A percentile compares a stretch with the other conserved stretches of the same genome.
Evolutionary conservation across 2,797 vertebrate species (phyloP).

Genomic region (Otus scops): DNA sequence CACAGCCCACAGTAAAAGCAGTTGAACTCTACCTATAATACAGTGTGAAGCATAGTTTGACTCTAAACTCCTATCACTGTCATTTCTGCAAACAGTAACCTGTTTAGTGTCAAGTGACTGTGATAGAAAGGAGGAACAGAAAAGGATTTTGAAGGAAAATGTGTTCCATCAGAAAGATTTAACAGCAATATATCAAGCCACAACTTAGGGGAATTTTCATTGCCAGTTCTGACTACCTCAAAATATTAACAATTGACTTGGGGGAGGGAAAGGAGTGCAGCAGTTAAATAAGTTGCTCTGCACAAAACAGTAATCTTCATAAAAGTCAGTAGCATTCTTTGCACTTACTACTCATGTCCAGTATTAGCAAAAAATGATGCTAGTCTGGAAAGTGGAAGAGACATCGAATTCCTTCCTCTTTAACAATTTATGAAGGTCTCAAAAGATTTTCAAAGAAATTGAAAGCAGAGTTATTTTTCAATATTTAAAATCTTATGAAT

Average conservation of each 20-base stretch:
- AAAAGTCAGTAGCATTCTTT: background rate
- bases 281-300: background rate
- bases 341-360: background rate
- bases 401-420: background rate
- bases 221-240: background rate
- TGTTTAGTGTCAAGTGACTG: background rate
- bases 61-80: background rate
- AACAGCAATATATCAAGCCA: background rate
- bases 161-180: background rate
- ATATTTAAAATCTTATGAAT: constrained; percentile 41
- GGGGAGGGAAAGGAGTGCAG: background rate
- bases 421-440: background rate
- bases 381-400: background rate
- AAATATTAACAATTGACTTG: background rate
- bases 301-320: background rate
- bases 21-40: background rate
- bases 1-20: background rate
- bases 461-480: constrained; percentile 28
- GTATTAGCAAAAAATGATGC: background rate
- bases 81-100: background rate
- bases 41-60: background rate
- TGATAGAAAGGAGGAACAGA: background rate
- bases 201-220: background rate
- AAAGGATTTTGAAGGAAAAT: background rate
- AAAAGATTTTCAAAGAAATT: constrained; percentile 8